These are phyloP conservation scores for Criorhina ranunculi DNA, from an alignment of 2,888 invertebrate species.

Conservation along the genomic window DNA sequence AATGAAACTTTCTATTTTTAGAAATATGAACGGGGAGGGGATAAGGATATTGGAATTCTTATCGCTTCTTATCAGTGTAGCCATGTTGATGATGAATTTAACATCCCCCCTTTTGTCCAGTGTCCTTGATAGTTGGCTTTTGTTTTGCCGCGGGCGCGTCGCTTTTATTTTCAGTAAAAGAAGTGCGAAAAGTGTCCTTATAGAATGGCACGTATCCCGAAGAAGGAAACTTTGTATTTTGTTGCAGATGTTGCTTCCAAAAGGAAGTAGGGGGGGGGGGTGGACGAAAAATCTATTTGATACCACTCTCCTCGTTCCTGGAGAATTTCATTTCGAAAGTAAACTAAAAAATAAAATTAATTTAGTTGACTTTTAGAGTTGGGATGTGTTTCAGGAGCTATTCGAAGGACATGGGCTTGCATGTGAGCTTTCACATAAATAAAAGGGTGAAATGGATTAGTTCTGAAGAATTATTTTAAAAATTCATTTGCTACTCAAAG, in stretches of 20 bases:
- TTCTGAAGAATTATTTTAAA: no score
- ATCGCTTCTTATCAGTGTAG: constrained; percentile 15
- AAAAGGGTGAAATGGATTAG: no score
- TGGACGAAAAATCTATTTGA: neutral
- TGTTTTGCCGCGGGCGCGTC: constrained; percentile 10
- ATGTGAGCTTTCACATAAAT: neutral
- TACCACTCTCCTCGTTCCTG: neutral
- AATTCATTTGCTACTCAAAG: no score
- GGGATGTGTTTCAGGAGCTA: neutral
- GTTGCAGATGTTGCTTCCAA: neutral
- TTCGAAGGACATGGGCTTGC: neutral
- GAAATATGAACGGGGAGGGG: constrained; percentile 2
- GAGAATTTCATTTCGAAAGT: neutral
- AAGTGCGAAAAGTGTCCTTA: constrained; percentile 9
- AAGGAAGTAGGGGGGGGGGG: no score
- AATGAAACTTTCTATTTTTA: constrained; percentile 55
- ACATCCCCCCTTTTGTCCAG: neutral
- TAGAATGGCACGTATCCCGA: constrained; percentile 36
- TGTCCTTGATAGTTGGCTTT: constrained; percentile 35
- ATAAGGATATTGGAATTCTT: constrained; percentile 10
- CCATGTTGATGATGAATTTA: constrained; percentile 7
- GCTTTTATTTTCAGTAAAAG: no score
- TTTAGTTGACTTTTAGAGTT: neutral
- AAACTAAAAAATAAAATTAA: constrained; percentile 18
- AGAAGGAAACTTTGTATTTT: neutral